Base-by-base conservation (phyloP, 2,113 vertebrate species). In the Saguinus midas region DNA sequence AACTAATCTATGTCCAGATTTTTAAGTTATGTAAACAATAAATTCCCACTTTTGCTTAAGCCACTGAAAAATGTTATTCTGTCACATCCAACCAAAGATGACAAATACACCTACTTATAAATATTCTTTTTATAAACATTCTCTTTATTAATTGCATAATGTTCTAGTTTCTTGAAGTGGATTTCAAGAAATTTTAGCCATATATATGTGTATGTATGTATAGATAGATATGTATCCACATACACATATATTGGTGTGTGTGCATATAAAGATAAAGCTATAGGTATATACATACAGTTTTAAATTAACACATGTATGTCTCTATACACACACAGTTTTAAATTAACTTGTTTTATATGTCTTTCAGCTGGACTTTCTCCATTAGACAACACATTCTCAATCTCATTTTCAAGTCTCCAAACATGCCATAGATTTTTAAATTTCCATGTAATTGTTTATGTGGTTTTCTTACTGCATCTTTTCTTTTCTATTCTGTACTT, bases 341-440 rank as follows among this genome's bases (percentile, higher is more conserved):
- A 25, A 58, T 58, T 58, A 58, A 58, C 57, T 58, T 58, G 57
- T 25, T 58, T 58, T 58, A 58, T 58, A 58, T 58, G 57, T 58
- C 57, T 58, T 58, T 23, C 1, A n/a, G 3, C 7, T 8, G 40
- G 35, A 14, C 17, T 52, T 12, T 66, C 27, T 75, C 70, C 32
- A 32, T 37, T 72, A 90, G 5, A 7, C 10, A 72, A 35, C 9
- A 55, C 6, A 52, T 16, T 86, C 23, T 85, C 17, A 55, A 55
- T 25, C 29, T 72, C 27, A 61, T 90, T 85, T 72, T 72, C 35
- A 73, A 11, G 8, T 20, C 9, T 79, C 20, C 0, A 2, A 14
- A 52, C 21, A 25, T 5, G 0, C 0, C 1, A 37, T 3, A 3
- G 3, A 45, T 6, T 61, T 89, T 45, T 18, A 2, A 43, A 10